Conservation (phyloP, 2,113 vertebrate species). For the Lamprotornis superbus region DNA sequence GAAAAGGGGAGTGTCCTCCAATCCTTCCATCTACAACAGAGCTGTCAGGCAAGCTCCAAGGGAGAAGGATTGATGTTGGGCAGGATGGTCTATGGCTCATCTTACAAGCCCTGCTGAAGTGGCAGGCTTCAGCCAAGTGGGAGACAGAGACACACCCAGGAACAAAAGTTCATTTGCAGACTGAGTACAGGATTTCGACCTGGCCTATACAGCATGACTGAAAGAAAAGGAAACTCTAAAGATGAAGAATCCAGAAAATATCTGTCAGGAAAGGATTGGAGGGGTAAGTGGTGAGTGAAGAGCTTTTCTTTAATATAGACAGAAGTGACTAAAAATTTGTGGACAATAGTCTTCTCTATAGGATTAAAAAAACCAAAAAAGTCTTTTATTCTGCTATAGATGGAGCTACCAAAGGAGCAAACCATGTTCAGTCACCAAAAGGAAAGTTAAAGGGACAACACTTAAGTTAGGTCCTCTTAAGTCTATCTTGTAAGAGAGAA, state of each 20-base stretch:
- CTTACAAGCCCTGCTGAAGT: not conserved
- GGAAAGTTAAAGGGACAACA: not conserved
- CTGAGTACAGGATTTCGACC: not conserved
- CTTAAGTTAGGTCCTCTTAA: not conserved
- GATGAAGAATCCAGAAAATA: not conserved
- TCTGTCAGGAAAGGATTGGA: not conserved
- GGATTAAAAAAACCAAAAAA: not conserved
- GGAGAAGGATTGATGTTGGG: not conserved
- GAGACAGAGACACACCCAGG: not conserved
- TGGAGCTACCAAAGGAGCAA: not conserved
- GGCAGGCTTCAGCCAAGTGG: not conserved
- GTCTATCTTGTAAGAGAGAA: not conserved
- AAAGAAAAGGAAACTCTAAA: not conserved
- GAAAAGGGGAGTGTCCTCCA: not conserved
- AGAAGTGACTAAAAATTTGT: not conserved
- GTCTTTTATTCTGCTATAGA: not conserved
- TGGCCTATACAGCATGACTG: accelerated
- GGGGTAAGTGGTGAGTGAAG: not conserved
- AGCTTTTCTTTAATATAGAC: not conserved
- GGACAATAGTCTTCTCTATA: not conserved
- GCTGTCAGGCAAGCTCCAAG: not conserved
- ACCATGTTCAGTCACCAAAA: not conserved
- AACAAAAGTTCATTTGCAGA: not conserved
- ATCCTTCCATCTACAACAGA: not conserved
- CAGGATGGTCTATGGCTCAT: not conserved